These are phyloP conservation scores for Cylas formicarius DNA, from an alignment of 1,140 invertebrate species.

Conservation along the genomic window DNA sequence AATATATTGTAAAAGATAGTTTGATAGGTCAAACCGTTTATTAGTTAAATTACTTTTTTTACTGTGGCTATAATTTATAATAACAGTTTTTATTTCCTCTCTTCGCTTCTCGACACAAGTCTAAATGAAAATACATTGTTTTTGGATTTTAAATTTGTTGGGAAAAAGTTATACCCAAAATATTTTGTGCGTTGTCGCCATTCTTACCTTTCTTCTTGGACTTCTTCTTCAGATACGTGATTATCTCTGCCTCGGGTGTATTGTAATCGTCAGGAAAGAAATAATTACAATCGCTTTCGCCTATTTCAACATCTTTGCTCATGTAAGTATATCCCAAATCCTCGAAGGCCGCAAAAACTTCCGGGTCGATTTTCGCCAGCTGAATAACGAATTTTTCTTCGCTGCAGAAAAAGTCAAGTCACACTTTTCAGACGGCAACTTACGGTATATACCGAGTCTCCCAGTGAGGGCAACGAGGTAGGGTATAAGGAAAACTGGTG, in stretches of 20 bases:
- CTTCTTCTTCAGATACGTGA: slow-evolving; percentile 25
- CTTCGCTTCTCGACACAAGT: too few relatives aligned
- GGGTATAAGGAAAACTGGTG: too few relatives aligned
- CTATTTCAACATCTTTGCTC: slow-evolving; percentile 51
- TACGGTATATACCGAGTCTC: slow-evolving; percentile 2
- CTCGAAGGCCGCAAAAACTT: slow-evolving; percentile 44
- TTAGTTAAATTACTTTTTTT: too few relatives aligned
- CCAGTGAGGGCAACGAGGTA: too few relatives aligned
- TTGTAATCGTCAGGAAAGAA: slow-evolving; percentile 57
- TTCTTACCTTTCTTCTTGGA: slow-evolving; percentile 25
- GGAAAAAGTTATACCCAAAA: too few relatives aligned
- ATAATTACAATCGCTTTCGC: slow-evolving; percentile 48
- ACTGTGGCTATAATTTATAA: too few relatives aligned
- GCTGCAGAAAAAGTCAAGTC: slow-evolving; percentile 37
- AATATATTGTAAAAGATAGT: too few relatives aligned
- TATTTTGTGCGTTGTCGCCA: not conserved
- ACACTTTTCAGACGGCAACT: not conserved
- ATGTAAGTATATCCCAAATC: slow-evolving; percentile 52
- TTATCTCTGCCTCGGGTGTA: slow-evolving; percentile 30
- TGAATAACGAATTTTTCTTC: slow-evolving; percentile 55
- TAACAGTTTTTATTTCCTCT: too few relatives aligned
- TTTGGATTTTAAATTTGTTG: too few relatives aligned
- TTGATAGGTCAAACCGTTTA: too few relatives aligned
- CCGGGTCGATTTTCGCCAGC: slow-evolving; percentile 46
- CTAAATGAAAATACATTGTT: too few relatives aligned